These are phyloP conservation scores for Nansenia antarctica DNA, from an alignment of 2,113 vertebrate species.

Conservation along the genomic window DNA sequence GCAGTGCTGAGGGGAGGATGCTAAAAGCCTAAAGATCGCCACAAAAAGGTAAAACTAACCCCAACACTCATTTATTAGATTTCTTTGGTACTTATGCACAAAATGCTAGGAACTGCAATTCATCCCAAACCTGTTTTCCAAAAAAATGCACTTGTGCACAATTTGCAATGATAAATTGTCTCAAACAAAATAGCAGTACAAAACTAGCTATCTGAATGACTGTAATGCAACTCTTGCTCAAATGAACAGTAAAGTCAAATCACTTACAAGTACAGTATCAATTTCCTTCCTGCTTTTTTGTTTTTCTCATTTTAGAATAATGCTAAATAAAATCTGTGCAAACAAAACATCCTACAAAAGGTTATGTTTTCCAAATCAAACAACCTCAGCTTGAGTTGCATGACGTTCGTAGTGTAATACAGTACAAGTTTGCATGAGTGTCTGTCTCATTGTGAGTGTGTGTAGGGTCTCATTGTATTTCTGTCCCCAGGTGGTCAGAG, in stretches of 20 bases:
- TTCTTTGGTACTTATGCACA: conserved; percentile 85
- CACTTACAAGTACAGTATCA: conserved; percentile 54
- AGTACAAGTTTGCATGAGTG: conserved; percentile 60
- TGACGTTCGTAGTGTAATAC: conserved; percentile 51
- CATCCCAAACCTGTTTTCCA: conserved; percentile 59
- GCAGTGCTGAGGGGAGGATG: conserved; percentile 96
- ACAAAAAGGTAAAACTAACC: conserved; percentile 96
- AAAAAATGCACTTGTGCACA: conserved; percentile 64
- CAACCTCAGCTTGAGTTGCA: conserved; percentile 68
- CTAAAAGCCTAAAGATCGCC: conserved; percentile 96
- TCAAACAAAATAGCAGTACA: conserved; percentile 67
- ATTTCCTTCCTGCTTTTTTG: conserved; percentile 40
- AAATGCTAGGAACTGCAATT: conserved; percentile 82
- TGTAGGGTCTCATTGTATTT: conserved; percentile 51
- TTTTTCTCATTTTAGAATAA: conserved; percentile 55
- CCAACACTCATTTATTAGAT: conserved; percentile 79
- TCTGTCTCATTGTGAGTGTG: conserved; percentile 25
- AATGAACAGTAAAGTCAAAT: conserved; percentile 58
- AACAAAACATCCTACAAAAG: conserved; percentile 25
- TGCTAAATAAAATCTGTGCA: conserved; percentile 40
- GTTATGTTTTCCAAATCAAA: conserved; percentile 43
- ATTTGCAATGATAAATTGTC: conserved; percentile 63
- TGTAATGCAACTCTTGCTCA: conserved; percentile 76
- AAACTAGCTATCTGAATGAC: conserved; percentile 62
- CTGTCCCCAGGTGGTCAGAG: conserved; percentile 54